Percentiles rank a stretch among this genome's conserved stretches.
Conservation (phyloP, 2,888 invertebrate genomes). For the Hedya salicella region DNA sequence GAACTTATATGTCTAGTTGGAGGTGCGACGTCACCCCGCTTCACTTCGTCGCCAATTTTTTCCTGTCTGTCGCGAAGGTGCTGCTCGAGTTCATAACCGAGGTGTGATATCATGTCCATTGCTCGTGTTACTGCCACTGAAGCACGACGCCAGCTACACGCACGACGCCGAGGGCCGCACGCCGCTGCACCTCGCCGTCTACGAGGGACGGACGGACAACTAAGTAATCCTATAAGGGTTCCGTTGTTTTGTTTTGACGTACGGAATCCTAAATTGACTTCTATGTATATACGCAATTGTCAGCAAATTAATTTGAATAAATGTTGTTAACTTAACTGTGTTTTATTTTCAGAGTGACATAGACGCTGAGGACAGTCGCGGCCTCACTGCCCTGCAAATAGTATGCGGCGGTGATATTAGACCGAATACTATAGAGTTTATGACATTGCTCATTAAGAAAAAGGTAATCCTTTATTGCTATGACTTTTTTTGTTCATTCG, state of each 20-base stretch:
- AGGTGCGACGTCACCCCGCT: too few species aligned
- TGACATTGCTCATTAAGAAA: conserved; percentile 69
- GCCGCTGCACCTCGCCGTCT: conserved; percentile 11
- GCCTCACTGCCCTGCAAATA: conserved; percentile 87
- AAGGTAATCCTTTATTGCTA: conserved; percentile 74
- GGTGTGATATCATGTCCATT: conserved; percentile 29
- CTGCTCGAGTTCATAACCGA: conserved; percentile 51
- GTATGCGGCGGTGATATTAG: conserved; percentile 79
- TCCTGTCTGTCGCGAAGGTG: conserved; percentile 51
- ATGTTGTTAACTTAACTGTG: not conserved
- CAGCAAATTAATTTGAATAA: too few species aligned
- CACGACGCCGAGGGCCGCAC: conserved; percentile 21
- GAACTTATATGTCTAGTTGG: too few species aligned
- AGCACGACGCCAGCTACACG: conserved; percentile 44
- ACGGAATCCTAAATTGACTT: too few species aligned
- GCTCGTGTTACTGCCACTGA: conserved; percentile 52
- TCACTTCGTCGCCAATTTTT: conserved; percentile 70
- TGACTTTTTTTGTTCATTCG: too few species aligned
- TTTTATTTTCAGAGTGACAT: conserved; percentile 70
- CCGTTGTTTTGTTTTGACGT: too few species aligned
- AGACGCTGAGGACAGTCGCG: conserved; percentile 81
- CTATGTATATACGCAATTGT: too few species aligned
- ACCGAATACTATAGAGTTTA: conserved; percentile 69
- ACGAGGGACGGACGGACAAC: too few species aligned
- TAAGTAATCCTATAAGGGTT: too few species aligned